Evolutionary conservation across 2,113 vertebrate genomes (phyloP).

Genomic region (Pavo muticus): DNA sequence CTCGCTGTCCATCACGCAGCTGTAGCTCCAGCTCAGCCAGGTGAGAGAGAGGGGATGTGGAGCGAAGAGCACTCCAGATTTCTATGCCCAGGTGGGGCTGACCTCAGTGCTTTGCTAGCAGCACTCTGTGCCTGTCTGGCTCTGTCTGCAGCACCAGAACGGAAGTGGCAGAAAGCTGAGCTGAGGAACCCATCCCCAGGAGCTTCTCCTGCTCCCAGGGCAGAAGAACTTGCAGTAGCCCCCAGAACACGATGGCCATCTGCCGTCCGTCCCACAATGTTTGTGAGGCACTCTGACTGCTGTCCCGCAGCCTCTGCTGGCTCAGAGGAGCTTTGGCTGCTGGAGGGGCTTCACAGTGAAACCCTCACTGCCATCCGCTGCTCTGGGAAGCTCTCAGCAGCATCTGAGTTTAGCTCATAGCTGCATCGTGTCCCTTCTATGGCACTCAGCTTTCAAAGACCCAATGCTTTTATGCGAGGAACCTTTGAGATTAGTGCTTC

Average conservation of each 20-base stretch:
- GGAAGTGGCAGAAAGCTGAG: neutral
- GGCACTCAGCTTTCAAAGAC: conserved; percentile 18
- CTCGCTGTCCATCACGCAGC: fast-evolving
- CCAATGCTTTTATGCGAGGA: neutral
- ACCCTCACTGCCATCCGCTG: neutral
- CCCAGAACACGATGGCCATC: neutral
- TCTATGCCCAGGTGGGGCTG: neutral
- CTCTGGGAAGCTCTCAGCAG: neutral
- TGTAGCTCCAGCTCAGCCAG: neutral
- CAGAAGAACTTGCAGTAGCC: neutral
- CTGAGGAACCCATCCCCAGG: neutral
- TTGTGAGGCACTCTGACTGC: too few relatives aligned
- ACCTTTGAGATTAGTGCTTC: conserved; percentile 30
- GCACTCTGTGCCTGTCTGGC: neutral
- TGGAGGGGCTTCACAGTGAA: neutral
- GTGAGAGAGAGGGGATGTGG: neutral
- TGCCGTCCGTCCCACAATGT: too few relatives aligned
- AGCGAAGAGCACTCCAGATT: neutral
- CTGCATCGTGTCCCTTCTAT: neutral
- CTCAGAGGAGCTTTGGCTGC: conserved; percentile 14
- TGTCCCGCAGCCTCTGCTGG: neutral
- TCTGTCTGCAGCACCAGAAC: neutral
- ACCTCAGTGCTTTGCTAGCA: neutral
- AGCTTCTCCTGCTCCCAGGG: neutral
- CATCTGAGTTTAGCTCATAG: conserved; percentile 9